phyloP scores from a whole-genome alignment of 2,113 vertebrate genomes.

The Elachura formosa region DNA sequence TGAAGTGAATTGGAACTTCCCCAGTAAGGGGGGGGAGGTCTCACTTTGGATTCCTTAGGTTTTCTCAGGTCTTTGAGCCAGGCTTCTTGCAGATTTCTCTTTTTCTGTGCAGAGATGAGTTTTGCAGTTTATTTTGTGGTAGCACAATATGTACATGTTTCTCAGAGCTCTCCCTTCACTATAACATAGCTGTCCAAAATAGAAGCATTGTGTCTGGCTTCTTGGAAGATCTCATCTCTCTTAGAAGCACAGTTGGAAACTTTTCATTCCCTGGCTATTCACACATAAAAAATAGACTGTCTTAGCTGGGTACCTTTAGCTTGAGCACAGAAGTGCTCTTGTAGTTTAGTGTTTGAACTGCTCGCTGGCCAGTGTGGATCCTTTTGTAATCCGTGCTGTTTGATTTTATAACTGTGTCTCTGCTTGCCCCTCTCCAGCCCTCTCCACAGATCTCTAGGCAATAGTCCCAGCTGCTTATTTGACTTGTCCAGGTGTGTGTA shows the following conservation, averaged over 20 bases:
- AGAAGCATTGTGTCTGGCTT: constrained; percentile 49
- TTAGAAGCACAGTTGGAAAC: constrained; percentile 31
- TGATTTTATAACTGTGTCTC: constrained; percentile 7
- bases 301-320: constrained; percentile 34
- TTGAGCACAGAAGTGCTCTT: constrained; percentile 18
- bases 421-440: background rate
- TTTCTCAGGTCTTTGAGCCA: background rate
- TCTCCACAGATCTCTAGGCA: background rate
- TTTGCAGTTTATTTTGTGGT: background rate
- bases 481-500: background rate
- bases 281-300: constrained; percentile 30
- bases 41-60: background rate
- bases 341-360: constrained; percentile 21
- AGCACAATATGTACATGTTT: background rate
- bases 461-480: constrained; percentile 7
- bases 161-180: background rate
- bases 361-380: background rate
- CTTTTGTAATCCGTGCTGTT: background rate
- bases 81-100: background rate
- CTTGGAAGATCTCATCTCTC: background rate
- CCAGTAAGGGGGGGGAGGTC: background rate
- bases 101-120: background rate
- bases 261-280: constrained; percentile 53
- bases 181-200: background rate
- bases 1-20: background rate